Conservation (phyloP, 2,113 vertebrate genomes). For the Barnardius zonarius region DNA sequence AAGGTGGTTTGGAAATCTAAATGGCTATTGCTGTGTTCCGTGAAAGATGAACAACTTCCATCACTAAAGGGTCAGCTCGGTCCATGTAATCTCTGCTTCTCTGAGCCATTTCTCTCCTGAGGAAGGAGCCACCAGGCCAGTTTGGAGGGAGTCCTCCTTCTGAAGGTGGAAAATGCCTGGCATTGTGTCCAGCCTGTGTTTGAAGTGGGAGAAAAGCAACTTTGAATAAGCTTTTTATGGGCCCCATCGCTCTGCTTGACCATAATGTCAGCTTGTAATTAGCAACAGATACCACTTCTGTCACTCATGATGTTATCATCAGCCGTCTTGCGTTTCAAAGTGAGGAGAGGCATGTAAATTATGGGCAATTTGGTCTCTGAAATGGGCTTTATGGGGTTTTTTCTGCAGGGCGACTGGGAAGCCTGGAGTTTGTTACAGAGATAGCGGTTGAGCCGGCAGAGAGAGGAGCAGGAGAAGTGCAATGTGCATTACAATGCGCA, state of each 20-base stretch:
- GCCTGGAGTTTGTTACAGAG: conserved; percentile 43
- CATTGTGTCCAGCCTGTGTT: conserved; percentile 59
- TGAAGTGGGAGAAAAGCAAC: conserved; percentile 56
- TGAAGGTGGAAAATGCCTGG: conserved; percentile 48
- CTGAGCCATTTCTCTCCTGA: background rate
- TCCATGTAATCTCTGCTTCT: background rate
- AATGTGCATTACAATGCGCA: fast-evolving
- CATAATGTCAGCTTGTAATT: conserved; percentile 70
- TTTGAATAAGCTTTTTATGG: conserved; percentile 66
- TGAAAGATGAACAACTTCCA: background rate
- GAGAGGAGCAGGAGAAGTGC: background rate
- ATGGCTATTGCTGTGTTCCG: background rate
- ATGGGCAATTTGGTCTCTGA: conserved; percentile 65
- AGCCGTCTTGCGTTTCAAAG: conserved; percentile 70
- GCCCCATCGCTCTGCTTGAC: conserved; percentile 57
- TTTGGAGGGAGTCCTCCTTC: background rate
- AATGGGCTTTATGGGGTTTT: conserved; percentile 41
- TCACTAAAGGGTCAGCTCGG: background rate
- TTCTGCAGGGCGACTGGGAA: background rate
- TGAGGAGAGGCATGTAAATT: conserved; percentile 73
- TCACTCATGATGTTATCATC: conserved; percentile 72
- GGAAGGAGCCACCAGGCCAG: background rate
- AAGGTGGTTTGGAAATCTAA: background rate
- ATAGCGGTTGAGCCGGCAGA: background rate
- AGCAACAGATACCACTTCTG: conserved; percentile 70